Evolutionary conservation across 2,797 vertebrate species (phyloP), one percentile per base, ranked within the genome.

Genomic region (Bothrops alternatus): DNA sequence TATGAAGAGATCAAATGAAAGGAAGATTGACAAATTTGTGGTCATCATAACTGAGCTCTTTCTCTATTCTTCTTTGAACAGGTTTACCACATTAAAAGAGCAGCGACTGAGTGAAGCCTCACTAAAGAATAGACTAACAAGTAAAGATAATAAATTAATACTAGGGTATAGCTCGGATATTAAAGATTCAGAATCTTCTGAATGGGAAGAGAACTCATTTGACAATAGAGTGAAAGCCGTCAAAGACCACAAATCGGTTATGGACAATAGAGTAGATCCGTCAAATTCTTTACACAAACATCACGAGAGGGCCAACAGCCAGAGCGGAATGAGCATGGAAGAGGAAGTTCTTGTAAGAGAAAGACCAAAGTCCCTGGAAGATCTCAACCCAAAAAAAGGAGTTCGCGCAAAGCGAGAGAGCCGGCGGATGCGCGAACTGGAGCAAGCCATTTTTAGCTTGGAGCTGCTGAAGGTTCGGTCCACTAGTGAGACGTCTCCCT

Each of bases 371-470:
- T 98, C 98, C 0, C 92, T 98, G 92, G 98, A 98, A 89, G 98
- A 99, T 95, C 97, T 98, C 91, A 97, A 98, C 95, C 98, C 98
- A 94, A 99, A 98, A 95, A 99, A 98, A 96, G 98, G 97, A 63
- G 97, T 98, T 20, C 98, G 99, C 58, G 98, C 99, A 93, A 99
- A 99, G 96, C 98, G 99, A 90, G 99, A 99, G 97, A 99, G 98
- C 94, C 98, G 99, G 88, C 98, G 99, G 93, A 99, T 99, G 98
- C 98, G 99, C 93, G 99, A 99, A 93, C 94, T 99, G 94, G 99
- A 99, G 47, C 99, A 99, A 96, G 99, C 99, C 0, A 98, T 98
- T 93, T 99, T 99, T 97, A 99, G 99, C 96, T 97, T 99, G 97
- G 99, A 99, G 96, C 97, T 99, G 91, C 98, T 99, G 0, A 99